A percentile compares a stretch with the other conserved stretches of the same genome.
Conservation (phyloP, 2,797 vertebrate species). For the Oryzias sinensis region DNA sequence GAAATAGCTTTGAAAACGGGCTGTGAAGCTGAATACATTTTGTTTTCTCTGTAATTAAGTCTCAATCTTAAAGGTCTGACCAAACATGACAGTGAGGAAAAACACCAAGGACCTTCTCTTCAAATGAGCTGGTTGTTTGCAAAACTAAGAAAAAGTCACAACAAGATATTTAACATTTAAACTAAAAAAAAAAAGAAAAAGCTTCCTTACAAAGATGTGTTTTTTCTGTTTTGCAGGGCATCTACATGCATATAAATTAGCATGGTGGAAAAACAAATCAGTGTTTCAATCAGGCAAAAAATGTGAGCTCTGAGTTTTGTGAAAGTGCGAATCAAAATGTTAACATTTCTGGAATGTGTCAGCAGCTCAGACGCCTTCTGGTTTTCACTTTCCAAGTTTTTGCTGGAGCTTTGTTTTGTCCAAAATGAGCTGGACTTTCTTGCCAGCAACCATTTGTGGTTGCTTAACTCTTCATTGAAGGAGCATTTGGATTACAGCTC, state of each 20-base stretch:
- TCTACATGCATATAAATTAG: conserved; percentile 5
- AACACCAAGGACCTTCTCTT: conserved; percentile 22
- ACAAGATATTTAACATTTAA: conserved; percentile 17
- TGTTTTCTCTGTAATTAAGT: conserved; percentile 37
- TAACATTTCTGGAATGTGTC: conserved; percentile 33
- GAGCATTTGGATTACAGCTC: conserved; percentile 11
- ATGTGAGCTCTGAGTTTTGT: conserved; percentile 10
- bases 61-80: conserved; percentile 31
- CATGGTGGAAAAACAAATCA: conserved; percentile 9
- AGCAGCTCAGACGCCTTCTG: conserved; percentile 23
- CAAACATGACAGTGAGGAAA: conserved; percentile 29
- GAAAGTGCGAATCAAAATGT: conserved; percentile 34
- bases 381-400: conserved; percentile 42
- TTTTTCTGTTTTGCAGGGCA: conserved; percentile 16
- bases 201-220: too few relatives aligned
- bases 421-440: conserved; percentile 19
- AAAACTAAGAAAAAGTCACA: conserved; percentile 11
- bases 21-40: conserved; percentile 40
- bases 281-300: conserved; percentile 6
- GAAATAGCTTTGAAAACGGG: conserved; percentile 34
- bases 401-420: conserved; percentile 31
- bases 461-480: conserved; percentile 30
- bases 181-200: too few relatives aligned
- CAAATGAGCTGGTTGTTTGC: conserved; percentile 47
- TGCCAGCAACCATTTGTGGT: conserved; percentile 37